Base-by-base conservation (phyloP, 1,140 invertebrate genomes). In the Lordiphosa collinella region DNA sequence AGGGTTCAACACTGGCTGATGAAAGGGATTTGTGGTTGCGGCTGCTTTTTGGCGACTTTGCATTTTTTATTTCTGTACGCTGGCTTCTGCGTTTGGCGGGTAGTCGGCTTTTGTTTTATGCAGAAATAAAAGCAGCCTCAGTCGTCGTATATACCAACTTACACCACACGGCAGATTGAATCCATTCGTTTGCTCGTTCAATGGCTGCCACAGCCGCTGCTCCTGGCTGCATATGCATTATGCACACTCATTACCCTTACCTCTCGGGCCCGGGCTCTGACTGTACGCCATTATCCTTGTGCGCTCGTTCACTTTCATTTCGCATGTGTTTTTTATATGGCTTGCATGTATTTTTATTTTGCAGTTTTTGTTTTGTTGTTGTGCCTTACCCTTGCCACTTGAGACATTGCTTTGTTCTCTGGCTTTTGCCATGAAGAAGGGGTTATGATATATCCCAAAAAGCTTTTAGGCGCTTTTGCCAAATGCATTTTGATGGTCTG, bases 281-380 rank as follows among this genome's bases (percentile, higher is more conserved):
- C 11, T 29, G 41, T 44, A 29, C 44, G 50, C 78, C 78, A 84
- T 84, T 84, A 84, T 84, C 68, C 78, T 82, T 82, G 76, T 82
- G 61, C 76, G 71, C 78, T 84, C 71, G 71, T 84, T 84, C 78
- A 84, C 78, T 84, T 84, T 84, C 78, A 84, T 84, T 84, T 76
- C 65, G 60, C 58, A 49, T 67, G 56, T 71, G 61, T 68, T 29
- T 43, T 50, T 36, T 54, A 25, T 36, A 34, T 40, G 75, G 50
- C 68, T 18, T 68, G 22, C 40, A 13, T 36, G 40, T 47, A 59
- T 58, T 59, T 61, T 61, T 34, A 35, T 55, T 34, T 18, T 46
- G 11, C 12, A 31, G 36, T 37, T 47, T 38, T 31, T 56, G 41
- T 22, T 65, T 57, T 65, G 62, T 65, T 67, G 63, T 55, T 57